Percentiles rank a stretch among this genome's conserved stretches.
Conservation (phyloP, 2,888 invertebrate species). For the Craniophora ligustri region DNA sequence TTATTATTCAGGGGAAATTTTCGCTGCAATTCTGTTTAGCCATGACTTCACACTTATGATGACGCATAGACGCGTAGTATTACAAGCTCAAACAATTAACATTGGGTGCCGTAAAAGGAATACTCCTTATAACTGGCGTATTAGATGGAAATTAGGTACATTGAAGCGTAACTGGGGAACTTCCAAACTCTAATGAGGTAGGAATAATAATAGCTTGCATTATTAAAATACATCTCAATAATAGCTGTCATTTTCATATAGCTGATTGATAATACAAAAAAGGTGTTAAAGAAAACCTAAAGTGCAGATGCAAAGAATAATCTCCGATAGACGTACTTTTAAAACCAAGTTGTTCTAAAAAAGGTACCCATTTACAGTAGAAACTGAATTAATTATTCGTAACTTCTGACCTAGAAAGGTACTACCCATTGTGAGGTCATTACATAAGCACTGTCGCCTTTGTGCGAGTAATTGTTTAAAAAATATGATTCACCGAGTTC, state of each 20-base stretch:
- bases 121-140: slow-evolving; percentile 6
- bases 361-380: slow-evolving; percentile 35
- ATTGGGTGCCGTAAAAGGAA: slow-evolving; percentile 13
- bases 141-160: slow-evolving; percentile 5
- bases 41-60: slow-evolving; percentile 23
- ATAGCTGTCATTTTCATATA: slow-evolving; percentile 5
- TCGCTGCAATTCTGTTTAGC: slow-evolving; percentile 21
- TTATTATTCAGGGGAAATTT: slow-evolving; percentile 30
- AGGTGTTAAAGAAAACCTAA: slow-evolving; percentile 6
- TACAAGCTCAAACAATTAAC: slow-evolving; percentile 20
- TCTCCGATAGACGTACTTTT: slow-evolving; percentile 23
- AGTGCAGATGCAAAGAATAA: slow-evolving; percentile 15
- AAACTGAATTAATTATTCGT: slow-evolving; percentile 59
- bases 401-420: slow-evolving; percentile 60
- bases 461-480: slow-evolving; percentile 48
- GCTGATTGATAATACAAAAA: slow-evolving; percentile 17
- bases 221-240: too few species aligned
- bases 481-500: slow-evolving; percentile 48
- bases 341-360: slow-evolving; percentile 26
- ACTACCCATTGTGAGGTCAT: slow-evolving; percentile 50
- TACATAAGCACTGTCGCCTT: slow-evolving; percentile 50
- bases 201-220: too few species aligned
- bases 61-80: slow-evolving; percentile 10
- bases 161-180: neutral
- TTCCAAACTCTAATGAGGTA: neutral